These are phyloP conservation scores for Trachelus troglodyta DNA, from an alignment of 2,888 invertebrate species.

Conservation along the genomic window DNA sequence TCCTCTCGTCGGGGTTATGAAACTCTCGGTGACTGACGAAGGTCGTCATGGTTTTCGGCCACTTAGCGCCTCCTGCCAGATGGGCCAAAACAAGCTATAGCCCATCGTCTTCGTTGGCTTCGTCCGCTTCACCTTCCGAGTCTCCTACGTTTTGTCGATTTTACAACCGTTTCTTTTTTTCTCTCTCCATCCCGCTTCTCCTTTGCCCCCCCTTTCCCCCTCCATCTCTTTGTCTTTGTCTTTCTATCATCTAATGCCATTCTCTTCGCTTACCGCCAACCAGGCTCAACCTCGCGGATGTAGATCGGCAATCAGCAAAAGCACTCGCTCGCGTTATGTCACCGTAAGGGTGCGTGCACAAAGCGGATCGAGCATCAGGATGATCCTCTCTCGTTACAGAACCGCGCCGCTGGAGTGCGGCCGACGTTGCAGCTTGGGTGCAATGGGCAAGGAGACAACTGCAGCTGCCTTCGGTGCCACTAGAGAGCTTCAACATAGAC, in stretches of 20 bases:
- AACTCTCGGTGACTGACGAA: constrained; percentile 41
- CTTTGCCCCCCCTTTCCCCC: not conserved
- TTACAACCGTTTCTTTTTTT: not conserved
- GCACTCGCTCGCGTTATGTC: not conserved
- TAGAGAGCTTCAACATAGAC: constrained; percentile 84
- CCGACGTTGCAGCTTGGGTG: constrained; percentile 90
- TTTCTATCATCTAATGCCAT: not conserved
- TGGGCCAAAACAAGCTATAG: not conserved
- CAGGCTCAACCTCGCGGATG: not conserved
- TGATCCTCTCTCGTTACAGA: constrained; percentile 71
- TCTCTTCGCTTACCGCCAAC: not conserved
- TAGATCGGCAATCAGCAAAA: not conserved
- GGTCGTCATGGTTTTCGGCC: constrained; percentile 7
- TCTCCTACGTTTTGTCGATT: not conserved
- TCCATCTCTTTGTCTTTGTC: not conserved
- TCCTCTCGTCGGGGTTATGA: constrained; percentile 46
- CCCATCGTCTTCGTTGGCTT: constrained; percentile 28
- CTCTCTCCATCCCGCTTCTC: not conserved
- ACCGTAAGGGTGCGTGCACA: not conserved
- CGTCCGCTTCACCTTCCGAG: constrained; percentile 5
- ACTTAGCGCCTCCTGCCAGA: not conserved
- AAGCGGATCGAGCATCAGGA: not conserved
- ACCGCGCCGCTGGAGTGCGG: constrained; percentile 86
- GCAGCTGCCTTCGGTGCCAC: constrained; percentile 77
- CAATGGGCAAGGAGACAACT: constrained; percentile 88